Evolutionary conservation across 2,113 vertebrate species (phyloP).

Genomic region (Gambusia holbrooki): DNA sequence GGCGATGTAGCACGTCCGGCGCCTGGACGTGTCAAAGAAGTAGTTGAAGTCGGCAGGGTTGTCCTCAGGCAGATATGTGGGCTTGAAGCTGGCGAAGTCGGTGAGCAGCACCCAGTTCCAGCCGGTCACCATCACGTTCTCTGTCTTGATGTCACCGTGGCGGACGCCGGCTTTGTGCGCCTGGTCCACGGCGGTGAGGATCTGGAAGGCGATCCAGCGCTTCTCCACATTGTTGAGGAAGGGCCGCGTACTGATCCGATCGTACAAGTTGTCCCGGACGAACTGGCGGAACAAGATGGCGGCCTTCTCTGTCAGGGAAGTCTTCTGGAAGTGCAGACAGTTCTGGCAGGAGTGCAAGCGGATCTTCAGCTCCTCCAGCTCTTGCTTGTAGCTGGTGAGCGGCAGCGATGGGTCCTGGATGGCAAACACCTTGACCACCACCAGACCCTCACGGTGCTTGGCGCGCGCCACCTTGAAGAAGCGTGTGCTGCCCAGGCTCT

Average conservation of each 20-base stretch:
- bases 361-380: slow-evolving; percentile 96
- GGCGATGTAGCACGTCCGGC: slow-evolving; percentile 95
- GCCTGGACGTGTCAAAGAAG: slow-evolving; percentile 95
- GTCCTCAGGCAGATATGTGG: slow-evolving; percentile 96
- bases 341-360: slow-evolving; percentile 92
- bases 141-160: slow-evolving; percentile 97
- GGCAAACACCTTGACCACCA: slow-evolving; percentile 98
- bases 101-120: slow-evolving; percentile 99
- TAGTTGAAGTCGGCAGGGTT: slow-evolving; percentile 99
- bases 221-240: slow-evolving; percentile 97
- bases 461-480: slow-evolving; percentile 98
- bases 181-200: slow-evolving; percentile 94
- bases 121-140: slow-evolving; percentile 98
- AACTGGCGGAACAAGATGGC: slow-evolving; percentile 96
- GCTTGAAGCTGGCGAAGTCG: slow-evolving; percentile 98
- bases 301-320: slow-evolving; percentile 90
- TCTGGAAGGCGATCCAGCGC: slow-evolving; percentile 97
- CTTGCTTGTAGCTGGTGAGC: slow-evolving; percentile 94
- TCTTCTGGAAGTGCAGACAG: slow-evolving; percentile 95
- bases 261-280: slow-evolving; percentile 95
- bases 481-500: slow-evolving; percentile 94
- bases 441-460: slow-evolving; percentile 93
- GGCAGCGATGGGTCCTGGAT: slow-evolving; percentile 96
- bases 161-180: slow-evolving; percentile 94
- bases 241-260: slow-evolving; percentile 94